Conservation (phyloP, 1,140 invertebrate species). For the Popillia japonica region DNA sequence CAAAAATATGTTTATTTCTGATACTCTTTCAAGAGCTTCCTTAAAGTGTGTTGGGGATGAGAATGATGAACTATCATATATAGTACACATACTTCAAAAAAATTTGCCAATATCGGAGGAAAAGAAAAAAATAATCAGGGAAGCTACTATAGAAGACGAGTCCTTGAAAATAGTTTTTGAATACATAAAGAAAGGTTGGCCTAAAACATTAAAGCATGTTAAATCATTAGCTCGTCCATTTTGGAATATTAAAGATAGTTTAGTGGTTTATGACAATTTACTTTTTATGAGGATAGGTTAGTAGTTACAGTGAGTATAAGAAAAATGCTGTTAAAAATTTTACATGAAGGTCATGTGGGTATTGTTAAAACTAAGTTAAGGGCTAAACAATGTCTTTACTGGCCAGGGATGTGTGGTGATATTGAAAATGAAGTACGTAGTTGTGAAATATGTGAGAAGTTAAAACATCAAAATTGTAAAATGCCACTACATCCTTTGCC, state of each 20-base stretch:
- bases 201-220: background rate
- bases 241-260: background rate
- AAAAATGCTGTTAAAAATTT: background rate
- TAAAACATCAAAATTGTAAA: no score
- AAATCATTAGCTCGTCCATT: background rate
- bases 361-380: conserved; percentile 5
- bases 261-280: background rate
- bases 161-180: background rate
- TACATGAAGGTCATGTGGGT: conserved; percentile 5
- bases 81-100: background rate
- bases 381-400: background rate
- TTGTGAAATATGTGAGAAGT: conserved; percentile 11
- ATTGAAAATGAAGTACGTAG: background rate
- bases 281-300: conserved; percentile 25
- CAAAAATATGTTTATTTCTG: conserved; percentile 47
- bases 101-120: background rate
- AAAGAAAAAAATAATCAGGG: background rate
- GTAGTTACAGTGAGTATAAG: background rate
- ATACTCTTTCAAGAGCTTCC: conserved; percentile 47
- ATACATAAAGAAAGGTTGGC: background rate
- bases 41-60: background rate
- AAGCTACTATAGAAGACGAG: background rate
- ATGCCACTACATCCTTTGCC: no score
- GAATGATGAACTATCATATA: background rate
- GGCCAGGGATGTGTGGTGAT: background rate